Base-by-base conservation (phyloP, 2,113 vertebrate genomes). In the Sporophila hypoxantha region DNA sequence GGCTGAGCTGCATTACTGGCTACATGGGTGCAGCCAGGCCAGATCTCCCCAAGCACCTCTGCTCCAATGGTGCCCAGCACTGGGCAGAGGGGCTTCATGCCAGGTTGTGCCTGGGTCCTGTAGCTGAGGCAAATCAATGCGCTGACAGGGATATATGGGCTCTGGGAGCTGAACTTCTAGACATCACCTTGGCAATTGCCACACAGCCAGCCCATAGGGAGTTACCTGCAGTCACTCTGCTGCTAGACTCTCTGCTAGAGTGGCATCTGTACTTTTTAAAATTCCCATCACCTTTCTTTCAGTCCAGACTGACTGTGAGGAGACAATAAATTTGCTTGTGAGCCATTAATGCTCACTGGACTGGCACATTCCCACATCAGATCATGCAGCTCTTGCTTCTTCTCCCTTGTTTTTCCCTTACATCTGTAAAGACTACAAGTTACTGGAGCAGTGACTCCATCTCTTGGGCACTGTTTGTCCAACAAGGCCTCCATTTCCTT, bases 11-110 rank as follows among this genome's bases (percentile, higher is more conserved):
- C 5, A 2, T 47, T 39, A 30, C 34, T 41, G 16, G 21, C 29
- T 59, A 8, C 1, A 1, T 12, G 13, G 13, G 14, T 18, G 21
- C 56, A 57, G 11, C 8, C n/a, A 2, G 0, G 32, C 22, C n/a
- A 44, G 19, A 52, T 10, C 21, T 76, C 62, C 39, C 44, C 3
- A 2, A 50, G 26, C 18, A 80, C 17, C 12, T 37, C 73, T 69
- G 47, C 61, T 76, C 26, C 2, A 0, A 5, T 42, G n/a, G 30
- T 77, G 37, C 9, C 32, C 46, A 52, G 21, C 1, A 0, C 32
- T 15, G 15, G 42, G 20, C 50, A 89, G 32, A 61, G 50, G 1
- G 1, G 30, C n/a, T 71, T 12, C 53, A 55, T 0, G 2, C 22
- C 41, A 27, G 44, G 36, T 41, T 39, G 37, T 26, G 50, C 18